phyloP scores from a whole-genome alignment of 2,797 vertebrate species.

The Adrianichthys oophorus region DNA sequence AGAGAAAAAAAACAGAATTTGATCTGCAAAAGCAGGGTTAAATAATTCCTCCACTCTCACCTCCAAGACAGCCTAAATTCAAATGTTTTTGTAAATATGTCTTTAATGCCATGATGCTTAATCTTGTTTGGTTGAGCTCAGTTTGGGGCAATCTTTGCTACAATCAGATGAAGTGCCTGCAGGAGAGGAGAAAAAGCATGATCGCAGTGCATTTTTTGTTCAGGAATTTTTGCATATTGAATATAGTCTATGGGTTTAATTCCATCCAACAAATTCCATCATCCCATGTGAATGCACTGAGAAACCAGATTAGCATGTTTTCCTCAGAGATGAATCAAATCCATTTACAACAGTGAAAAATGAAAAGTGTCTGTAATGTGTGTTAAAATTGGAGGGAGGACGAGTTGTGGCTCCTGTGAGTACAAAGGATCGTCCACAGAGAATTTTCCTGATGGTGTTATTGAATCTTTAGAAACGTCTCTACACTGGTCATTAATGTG shows the following conservation, averaged over 20 bases:
- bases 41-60: no score
- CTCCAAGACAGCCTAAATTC: no score
- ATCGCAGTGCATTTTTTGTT: background rate
- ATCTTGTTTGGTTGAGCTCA: no score
- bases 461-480: constrained; percentile 57
- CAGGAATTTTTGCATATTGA: background rate
- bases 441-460: constrained; percentile 32
- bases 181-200: no score
- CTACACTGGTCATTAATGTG: constrained; percentile 47
- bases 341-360: constrained; percentile 18
- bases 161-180: no score
- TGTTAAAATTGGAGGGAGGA: constrained; percentile 1
- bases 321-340: constrained; percentile 24
- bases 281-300: background rate
- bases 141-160: no score
- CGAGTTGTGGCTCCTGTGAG: constrained; percentile 17
- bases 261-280: background rate
- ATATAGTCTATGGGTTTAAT: background rate
- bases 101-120: no score
- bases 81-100: no score
- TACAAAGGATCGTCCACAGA: constrained; percentile 18
- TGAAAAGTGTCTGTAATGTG: constrained; percentile 8
- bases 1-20: constrained; percentile 5
- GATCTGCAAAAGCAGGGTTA: background rate
- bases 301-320: constrained; percentile 12